phyloP scores from a whole-genome alignment of 2,113 vertebrate genomes.

The Elgaria multicarinata region DNA sequence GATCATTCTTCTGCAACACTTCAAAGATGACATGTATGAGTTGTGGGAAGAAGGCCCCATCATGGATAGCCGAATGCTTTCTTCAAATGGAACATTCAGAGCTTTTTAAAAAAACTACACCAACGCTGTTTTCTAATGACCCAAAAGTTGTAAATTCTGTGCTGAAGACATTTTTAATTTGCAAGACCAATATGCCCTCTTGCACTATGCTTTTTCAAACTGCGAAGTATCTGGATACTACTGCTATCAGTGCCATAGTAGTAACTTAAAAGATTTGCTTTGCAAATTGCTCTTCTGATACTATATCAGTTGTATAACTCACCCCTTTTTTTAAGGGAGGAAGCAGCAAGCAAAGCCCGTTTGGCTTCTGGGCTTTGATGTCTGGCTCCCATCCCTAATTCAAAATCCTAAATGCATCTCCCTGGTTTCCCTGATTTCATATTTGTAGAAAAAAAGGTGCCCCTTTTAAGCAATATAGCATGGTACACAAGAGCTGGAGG shows the following conservation, averaged over 20 bases:
- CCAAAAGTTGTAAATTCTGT: not conserved
- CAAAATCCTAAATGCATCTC: not conserved
- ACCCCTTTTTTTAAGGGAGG: not conserved
- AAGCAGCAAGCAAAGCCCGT: not conserved
- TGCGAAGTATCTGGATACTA: not conserved
- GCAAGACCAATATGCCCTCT: not conserved
- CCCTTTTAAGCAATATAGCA: not conserved
- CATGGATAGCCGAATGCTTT: not conserved
- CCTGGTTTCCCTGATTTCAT: not conserved
- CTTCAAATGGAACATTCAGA: not conserved
- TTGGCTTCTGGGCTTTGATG: not conserved
- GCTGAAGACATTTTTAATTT: not conserved
- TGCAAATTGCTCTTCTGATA: not conserved
- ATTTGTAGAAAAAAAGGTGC: not conserved
- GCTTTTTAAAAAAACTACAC: not conserved
- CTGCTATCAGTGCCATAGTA: not conserved
- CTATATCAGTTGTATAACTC: not conserved
- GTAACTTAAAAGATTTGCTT: not conserved
- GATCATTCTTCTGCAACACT: not conserved
- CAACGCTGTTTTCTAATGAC: not conserved
- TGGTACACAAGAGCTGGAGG: not conserved
- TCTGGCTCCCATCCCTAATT: not conserved
- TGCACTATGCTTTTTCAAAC: not conserved
- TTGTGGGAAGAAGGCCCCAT: not conserved
- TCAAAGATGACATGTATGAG: not conserved